These are phyloP conservation scores for Peucedramus taeniatus DNA, from an alignment of 2,113 vertebrate species.

Conservation along the genomic window DNA sequence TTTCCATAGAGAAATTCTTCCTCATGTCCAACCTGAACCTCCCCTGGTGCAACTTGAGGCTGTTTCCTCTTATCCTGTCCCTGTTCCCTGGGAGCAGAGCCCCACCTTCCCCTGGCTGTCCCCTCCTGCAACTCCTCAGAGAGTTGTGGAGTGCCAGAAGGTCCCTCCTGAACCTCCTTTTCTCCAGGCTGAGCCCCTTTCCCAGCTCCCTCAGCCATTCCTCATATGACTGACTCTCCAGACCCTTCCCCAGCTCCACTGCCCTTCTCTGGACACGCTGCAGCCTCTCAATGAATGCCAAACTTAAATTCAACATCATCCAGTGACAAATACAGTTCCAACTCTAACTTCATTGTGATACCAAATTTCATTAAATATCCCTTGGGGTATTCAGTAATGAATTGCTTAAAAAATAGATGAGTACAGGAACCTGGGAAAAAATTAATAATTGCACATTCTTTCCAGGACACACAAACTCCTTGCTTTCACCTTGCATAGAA, in stretches of 20 bases:
- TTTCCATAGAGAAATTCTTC: background rate
- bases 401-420: background rate
- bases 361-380: background rate
- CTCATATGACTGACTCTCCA: background rate
- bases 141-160: background rate
- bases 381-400: background rate
- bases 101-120: fast-evolving
- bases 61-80: fast-evolving
- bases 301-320: background rate
- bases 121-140: background rate
- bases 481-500: background rate
- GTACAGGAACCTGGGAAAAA: background rate
- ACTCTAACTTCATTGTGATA: background rate
- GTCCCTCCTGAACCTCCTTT: background rate
- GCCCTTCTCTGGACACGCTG: background rate
- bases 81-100: background rate
- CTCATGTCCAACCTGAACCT: fast-evolving
- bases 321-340: background rate
- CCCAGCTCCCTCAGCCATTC: background rate
- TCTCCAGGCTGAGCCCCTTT: background rate
- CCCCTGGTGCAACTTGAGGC: background rate
- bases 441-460: background rate
- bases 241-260: background rate
- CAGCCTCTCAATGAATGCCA: background rate
- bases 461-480: background rate